Base-by-base conservation (phyloP, 1,140 invertebrate genomes). In the Cyphomyrmex costatus region DNA sequence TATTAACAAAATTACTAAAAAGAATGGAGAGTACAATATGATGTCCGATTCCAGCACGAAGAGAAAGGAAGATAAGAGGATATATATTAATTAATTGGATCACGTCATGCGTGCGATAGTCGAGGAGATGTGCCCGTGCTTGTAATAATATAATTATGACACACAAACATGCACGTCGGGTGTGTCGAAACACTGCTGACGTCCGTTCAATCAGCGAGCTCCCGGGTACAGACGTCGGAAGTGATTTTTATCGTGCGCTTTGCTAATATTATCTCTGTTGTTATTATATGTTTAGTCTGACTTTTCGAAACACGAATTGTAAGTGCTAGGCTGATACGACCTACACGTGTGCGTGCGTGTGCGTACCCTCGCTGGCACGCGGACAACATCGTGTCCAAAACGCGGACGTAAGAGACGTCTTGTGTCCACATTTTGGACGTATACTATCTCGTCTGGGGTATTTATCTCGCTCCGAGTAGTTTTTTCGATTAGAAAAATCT, bases 251-350 rank as follows among this genome's bases (percentile, higher is more conserved):
- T 89, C 77, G 76, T 63, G 42, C 68, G 76, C 79, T 85, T 80
- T 76, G 42, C 89, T 73, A 68, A 76, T 58, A 85, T 85, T 83
- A 86, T 83, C 86, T 84, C 87, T 82, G 68, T 87, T 90, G 88
- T 90, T 90, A 76, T 88, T 30, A 66, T 82, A 89, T 80, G 77
- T 88, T 90, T 88, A 86, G 77, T 90, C 80, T 79, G 85, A 87
- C 56, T 79, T 56, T 80, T 66, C 19, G 60, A 71, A 74, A 53
- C 27, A 53, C 46, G 16, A 49, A 85, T 68, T 70, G 77, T 63
- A 56, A 68, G 21, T 42, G 65, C 80, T 76, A 82, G 61, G 36
- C 19, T 87, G 79, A 86, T 86, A 87, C 33, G 61, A 85, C 46
- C 79, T 74, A 84, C 86, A 46, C 77, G 83, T 77, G 77, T 65